Conservation (phyloP, 1,140 invertebrate genomes). For the Pissodes strobi region DNA sequence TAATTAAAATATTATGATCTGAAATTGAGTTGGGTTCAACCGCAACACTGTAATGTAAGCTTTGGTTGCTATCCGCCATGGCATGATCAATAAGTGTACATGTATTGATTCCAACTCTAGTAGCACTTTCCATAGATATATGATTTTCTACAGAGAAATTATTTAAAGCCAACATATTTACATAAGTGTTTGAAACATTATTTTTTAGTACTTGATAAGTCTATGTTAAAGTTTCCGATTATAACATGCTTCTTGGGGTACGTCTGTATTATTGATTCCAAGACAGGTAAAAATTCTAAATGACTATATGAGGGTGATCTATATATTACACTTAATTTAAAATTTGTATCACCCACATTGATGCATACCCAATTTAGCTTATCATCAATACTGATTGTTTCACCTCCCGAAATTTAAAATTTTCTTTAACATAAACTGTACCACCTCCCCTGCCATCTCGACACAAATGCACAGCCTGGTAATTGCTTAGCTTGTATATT, state of each 20-base stretch:
- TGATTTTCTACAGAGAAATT: too few species aligned
- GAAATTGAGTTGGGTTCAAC: too few species aligned
- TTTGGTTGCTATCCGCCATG: too few species aligned
- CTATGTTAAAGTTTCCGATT: not conserved
- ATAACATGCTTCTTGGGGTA: slow-evolving; percentile 1
- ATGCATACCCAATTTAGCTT: not conserved
- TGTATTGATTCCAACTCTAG: too few species aligned
- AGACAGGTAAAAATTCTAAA: too few species aligned
- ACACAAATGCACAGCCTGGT: slow-evolving; percentile 2
- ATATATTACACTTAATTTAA: slow-evolving; percentile 6
- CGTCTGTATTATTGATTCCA: not conserved
- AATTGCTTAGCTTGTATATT: slow-evolving; percentile 1
- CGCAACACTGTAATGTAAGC: too few species aligned
- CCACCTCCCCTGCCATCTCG: not conserved
- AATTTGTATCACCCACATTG: not conserved
- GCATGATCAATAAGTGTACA: too few species aligned
- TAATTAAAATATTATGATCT: too few species aligned
- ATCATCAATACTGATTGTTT: not conserved
- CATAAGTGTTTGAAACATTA: too few species aligned
- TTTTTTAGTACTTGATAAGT: too few species aligned
- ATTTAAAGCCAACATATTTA: too few species aligned
- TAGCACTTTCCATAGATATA: too few species aligned
- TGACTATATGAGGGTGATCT: not conserved
- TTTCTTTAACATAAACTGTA: not conserved
- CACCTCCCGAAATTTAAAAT: not conserved